Evolutionary conservation across 1,140 invertebrate genomes (phyloP).

Genomic region (Adoxophyes honmai): DNA sequence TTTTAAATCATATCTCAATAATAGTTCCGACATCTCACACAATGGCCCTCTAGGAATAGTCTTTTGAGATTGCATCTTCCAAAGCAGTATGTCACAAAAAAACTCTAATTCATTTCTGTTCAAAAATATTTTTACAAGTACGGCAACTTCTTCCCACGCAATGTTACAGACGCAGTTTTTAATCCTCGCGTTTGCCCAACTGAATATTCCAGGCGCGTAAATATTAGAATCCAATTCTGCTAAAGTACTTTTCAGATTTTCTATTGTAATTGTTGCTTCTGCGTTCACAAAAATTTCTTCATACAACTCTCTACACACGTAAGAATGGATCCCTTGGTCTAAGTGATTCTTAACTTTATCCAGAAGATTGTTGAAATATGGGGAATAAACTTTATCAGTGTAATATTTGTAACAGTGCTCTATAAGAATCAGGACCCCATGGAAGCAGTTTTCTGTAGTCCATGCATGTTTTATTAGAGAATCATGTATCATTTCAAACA

Average conservation of each 20-base stretch:
- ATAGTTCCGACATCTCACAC: slow-evolving; percentile 28
- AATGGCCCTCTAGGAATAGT: slow-evolving; percentile 27
- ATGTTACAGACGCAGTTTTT: slow-evolving; percentile 31
- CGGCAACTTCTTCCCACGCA: slow-evolving; percentile 36
- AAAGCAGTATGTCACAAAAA: slow-evolving; percentile 34
- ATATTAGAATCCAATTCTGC: slow-evolving; percentile 25
- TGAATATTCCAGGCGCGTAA: slow-evolving; percentile 38
- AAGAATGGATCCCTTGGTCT: slow-evolving; percentile 33
- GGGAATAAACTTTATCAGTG: slow-evolving; percentile 17
- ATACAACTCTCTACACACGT: slow-evolving; percentile 39
- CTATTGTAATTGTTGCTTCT: slow-evolving; percentile 15
- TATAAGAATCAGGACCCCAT: slow-evolving; percentile 58
- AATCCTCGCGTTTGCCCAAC: slow-evolving; percentile 44
- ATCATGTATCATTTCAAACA: slow-evolving; percentile 37
- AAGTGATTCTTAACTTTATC: slow-evolving; percentile 25
- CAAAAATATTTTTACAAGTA: slow-evolving; percentile 35
- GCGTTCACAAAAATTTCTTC: slow-evolving; percentile 27
- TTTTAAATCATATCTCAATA: slow-evolving; percentile 34
- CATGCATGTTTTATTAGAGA: slow-evolving; percentile 27
- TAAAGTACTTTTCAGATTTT: slow-evolving; percentile 31
- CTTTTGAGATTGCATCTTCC: slow-evolving; percentile 32
- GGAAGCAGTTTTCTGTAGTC: slow-evolving; percentile 53
- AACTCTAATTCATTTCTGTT: slow-evolving; percentile 41
- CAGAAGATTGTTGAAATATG: slow-evolving; percentile 22
- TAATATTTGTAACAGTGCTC: slow-evolving; percentile 38